Conservation (phyloP, 2,113 vertebrate genomes). For the Larimichthys polyactis region DNA sequence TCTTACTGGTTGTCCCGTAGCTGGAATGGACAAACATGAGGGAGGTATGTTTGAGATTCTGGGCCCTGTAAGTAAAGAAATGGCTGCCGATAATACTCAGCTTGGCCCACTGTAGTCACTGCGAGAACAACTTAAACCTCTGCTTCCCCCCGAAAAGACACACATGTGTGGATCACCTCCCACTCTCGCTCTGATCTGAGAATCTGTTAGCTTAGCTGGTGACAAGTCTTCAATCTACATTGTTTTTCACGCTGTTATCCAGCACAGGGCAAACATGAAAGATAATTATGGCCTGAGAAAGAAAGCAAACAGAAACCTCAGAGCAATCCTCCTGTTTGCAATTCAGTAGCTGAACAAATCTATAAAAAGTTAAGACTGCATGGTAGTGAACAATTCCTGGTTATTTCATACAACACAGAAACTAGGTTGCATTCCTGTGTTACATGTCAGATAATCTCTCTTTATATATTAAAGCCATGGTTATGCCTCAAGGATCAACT, state of each 20-base stretch:
- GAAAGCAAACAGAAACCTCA: slow-evolving; percentile 15
- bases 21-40: slow-evolving; percentile 76
- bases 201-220: slow-evolving; percentile 16
- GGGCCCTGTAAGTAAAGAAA: slow-evolving; percentile 66
- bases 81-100: slow-evolving; percentile 39
- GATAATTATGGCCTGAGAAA: slow-evolving; percentile 14
- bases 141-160: slow-evolving; percentile 7
- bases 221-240: not conserved
- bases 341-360: slow-evolving; percentile 11
- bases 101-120: slow-evolving; percentile 36
- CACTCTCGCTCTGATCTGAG: slow-evolving; percentile 16
- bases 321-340: slow-evolving; percentile 18
- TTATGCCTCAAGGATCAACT: slow-evolving; percentile 40
- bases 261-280: slow-evolving; percentile 2
- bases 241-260: slow-evolving; percentile 32
- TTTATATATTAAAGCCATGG: slow-evolving; percentile 2
- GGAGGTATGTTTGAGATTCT: slow-evolving; percentile 69
- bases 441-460: slow-evolving; percentile 41
- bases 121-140: slow-evolving; percentile 27
- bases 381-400: not conserved
- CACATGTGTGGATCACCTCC: slow-evolving; percentile 20
- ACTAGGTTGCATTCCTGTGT: slow-evolving; percentile 24
- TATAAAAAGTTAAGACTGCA: not conserved
- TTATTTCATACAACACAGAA: slow-evolving; percentile 31
- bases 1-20: slow-evolving; percentile 69